Base-by-base conservation (phyloP, 2,113 vertebrate species). In the Lampris megalopsis region DNA sequence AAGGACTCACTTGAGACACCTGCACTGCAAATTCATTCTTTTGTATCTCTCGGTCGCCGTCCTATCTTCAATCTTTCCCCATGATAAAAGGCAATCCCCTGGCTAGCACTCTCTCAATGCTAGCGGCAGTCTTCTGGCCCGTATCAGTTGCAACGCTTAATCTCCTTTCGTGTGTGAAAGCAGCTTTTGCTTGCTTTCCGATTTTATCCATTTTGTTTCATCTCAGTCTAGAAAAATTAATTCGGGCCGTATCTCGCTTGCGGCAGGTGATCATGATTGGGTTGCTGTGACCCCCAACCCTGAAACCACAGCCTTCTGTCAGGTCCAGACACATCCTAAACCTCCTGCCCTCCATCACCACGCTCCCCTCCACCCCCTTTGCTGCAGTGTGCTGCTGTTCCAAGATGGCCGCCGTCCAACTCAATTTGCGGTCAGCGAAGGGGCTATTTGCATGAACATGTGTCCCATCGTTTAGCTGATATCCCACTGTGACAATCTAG, bases 351-450 rank as follows among this genome's bases (percentile, higher is more conserved):
- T 35, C 63, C 53, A n/a, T 77, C 59, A 52, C 56, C 74, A 9
- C 24, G 68, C 50, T 84, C 71, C 64, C 67, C 40, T 5, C 63
- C 49, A 56, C 68, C 37, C 35, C 37, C 54, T 67, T 82, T 63
- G 71, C 84, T 0, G 42, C 80, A 82, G 71, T 62, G 80, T 42
- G 43, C 77, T 61, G 67, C 72, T 82, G 70, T 86, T 85, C 59
- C 86, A 91, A 90, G 80, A 89, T 89, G 89, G 88, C 88, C 80
- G 56, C 79, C 71, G 79, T 92, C 92, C 88, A 92, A 88, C 77
- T 89, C 83, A 88, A 91, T 89, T 89, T 92, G 86, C 68, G 82
- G 85, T 86, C 89, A 90, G 85, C 48, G 50, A 76, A 88, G 79
- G 60, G 82, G 68, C 85, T 77, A 85, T 90, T 90, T 93, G 81